These are phyloP conservation scores for Chaetorhynchus papuensis DNA, from an alignment of 2,113 vertebrate genomes.

Conservation along the genomic window DNA sequence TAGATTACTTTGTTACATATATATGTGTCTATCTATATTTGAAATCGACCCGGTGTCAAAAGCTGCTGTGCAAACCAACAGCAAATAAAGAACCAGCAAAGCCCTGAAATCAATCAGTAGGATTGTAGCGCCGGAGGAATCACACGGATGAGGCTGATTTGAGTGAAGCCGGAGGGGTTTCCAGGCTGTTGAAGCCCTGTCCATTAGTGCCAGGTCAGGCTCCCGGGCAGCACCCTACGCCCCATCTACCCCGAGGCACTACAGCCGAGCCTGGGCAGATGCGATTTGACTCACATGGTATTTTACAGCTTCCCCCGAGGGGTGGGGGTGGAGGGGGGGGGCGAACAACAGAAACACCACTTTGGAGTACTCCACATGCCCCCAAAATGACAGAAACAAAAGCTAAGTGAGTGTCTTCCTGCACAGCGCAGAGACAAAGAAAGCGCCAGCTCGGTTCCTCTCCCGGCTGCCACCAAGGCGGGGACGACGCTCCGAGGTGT, in stretches of 20 bases:
- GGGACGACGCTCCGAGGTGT: not conserved
- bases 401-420: not conserved
- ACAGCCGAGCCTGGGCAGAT: not conserved
- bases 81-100: not conserved
- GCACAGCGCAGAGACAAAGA: not conserved
- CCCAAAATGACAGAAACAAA: not conserved
- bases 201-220: not conserved
- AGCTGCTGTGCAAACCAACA: not conserved
- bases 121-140: accelerated
- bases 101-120: not conserved
- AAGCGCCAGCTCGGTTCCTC: accelerated
- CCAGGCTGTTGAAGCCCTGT: not conserved
- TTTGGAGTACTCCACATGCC: not conserved
- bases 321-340: not conserved
- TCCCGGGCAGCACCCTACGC: not conserved
- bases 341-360: not conserved
- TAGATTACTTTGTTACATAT: not conserved
- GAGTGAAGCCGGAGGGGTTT: not conserved
- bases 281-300: accelerated
- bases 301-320: not conserved
- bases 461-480: not conserved
- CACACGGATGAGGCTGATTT: not conserved
- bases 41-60: not conserved
- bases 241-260: not conserved
- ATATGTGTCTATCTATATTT: not conserved